Base-by-base conservation (phyloP, 53 echinoderm and acorn worm genomes). In the Crossaster papposus region DNA sequence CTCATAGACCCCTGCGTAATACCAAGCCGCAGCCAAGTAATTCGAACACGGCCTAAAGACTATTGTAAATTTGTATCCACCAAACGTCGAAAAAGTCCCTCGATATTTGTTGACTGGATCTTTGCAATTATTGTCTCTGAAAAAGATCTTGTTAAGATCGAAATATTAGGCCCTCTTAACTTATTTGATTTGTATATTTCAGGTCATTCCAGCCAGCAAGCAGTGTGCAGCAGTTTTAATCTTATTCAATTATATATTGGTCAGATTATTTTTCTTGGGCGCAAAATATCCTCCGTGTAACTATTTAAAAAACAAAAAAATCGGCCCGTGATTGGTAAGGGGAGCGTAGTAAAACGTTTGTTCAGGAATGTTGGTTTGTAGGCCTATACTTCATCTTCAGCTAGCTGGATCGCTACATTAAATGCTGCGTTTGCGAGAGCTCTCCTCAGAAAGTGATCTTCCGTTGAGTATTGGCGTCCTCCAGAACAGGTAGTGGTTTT, bases 401-500 rank as follows among this genome's bases (percentile, higher is more conserved):
- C 17, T 9, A 72, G 15, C 13, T 3, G 35, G 7, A 14, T 10
- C 34, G 33, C 14, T 17, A 34, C 74, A 51, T 36, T 78, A 78
- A 28, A 51, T 78, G 51, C 78, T 78, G 78, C 78, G 78, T 36
- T 78, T 78, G 35, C 75, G 75, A 18, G 78, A 34, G 22, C 78
- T 78, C 22, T 77, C 77, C 73, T 73, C 31, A 8, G 73, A 73
- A n/a, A 13, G 30, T 30, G 73, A 14, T 30, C 73, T 30, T 1
- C 36, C n/a, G 78, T 8, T 34, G 22, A 73, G 3, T 44, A 78
- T 51, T 44, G 78, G 78, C 38, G 78, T 35, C 51, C 78, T 78
- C 78, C 78, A 78, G 78, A 78, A 78, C 78, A 78, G 51, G n/a
- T 78, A 78, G 78, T 78, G 78, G 51, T 24, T 78, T n/a, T 2